Evolutionary conservation across 1,140 invertebrate genomes (phyloP).

Genomic region (Ladona fulva): DNA sequence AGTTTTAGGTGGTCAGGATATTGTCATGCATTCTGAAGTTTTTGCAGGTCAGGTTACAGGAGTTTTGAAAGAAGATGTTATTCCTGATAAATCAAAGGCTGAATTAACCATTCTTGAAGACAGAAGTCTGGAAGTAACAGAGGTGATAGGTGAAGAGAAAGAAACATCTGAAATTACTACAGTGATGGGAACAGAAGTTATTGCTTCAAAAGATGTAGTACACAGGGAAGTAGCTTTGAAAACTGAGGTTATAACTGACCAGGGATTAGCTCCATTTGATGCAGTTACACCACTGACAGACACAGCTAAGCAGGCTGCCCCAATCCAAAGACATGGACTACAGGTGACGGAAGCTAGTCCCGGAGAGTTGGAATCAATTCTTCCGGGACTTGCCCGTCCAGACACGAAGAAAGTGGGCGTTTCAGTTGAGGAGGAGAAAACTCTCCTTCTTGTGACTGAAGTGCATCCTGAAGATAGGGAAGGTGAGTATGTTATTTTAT

Average conservation of each 20-base stretch:
- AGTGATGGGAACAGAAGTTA: not conserved
- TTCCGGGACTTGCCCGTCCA: conserved; percentile 35
- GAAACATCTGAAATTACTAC: not conserved
- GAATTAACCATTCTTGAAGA: not conserved
- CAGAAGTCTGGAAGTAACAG: not conserved
- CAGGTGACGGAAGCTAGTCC: conserved; percentile 41
- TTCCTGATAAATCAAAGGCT: not conserved
- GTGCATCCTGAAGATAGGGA: conserved; percentile 37
- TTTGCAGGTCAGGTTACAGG: not conserved
- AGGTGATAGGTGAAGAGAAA: not conserved
- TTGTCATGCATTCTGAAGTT: not conserved
- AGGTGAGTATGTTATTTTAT: conserved; percentile 42
- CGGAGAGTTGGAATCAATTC: conserved; percentile 39
- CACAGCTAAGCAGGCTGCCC: conserved; percentile 32
- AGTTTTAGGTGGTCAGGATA: conserved; percentile 17
- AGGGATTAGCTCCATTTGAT: conserved; percentile 31
- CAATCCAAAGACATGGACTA: conserved; percentile 39
- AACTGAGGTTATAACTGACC: conserved; percentile 35
- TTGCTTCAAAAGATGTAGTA: conserved; percentile 14
- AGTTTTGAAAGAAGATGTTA: not conserved
- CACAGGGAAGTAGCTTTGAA: conserved; percentile 35
- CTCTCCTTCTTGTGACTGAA: conserved; percentile 35
- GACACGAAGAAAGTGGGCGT: conserved; percentile 24
- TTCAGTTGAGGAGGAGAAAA: conserved; percentile 25
- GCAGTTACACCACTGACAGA: conserved; percentile 29